Evolutionary conservation across 2,113 vertebrate species (phyloP).

Genomic region (Jacana jacana): DNA sequence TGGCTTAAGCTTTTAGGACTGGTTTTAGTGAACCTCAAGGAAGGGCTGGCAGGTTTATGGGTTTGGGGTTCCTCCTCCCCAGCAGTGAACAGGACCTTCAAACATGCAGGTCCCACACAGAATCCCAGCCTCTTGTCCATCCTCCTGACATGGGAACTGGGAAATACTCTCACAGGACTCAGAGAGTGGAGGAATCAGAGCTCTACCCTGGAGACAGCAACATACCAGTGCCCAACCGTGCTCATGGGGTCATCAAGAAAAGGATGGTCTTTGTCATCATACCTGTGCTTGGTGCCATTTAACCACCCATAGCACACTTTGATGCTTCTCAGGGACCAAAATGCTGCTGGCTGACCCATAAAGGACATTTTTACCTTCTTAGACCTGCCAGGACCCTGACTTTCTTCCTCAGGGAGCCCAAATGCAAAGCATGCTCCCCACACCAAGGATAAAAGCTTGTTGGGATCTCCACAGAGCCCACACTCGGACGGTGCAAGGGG

Average conservation of each 20-base stretch:
- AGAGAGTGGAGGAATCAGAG: neutral
- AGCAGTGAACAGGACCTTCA: neutral
- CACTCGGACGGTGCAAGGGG: accelerated
- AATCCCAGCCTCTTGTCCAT: neutral
- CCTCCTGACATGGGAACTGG: neutral
- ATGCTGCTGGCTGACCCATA: neutral
- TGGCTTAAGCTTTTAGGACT: neutral
- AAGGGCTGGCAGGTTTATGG: neutral
- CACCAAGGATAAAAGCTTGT: neutral
- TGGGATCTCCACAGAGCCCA: neutral
- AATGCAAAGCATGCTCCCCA: neutral
- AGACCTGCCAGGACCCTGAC: neutral
- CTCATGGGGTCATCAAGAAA: neutral
- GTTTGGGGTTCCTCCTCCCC: neutral
- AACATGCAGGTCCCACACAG: accelerated
- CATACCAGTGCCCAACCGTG: neutral
- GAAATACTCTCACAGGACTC: neutral
- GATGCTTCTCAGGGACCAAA: neutral
- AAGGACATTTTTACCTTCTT: neutral
- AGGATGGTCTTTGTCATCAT: neutral
- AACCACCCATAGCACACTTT: accelerated
- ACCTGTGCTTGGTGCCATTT: accelerated
- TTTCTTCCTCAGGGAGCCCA: neutral
- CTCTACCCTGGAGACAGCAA: neutral
- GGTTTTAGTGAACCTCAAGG: neutral